Percentiles rank a stretch among this genome's conserved stretches.
These are phyloP conservation scores for Drosophila asahinai DNA, from an alignment of 1,140 invertebrate genomes.

Conservation along the genomic window DNA sequence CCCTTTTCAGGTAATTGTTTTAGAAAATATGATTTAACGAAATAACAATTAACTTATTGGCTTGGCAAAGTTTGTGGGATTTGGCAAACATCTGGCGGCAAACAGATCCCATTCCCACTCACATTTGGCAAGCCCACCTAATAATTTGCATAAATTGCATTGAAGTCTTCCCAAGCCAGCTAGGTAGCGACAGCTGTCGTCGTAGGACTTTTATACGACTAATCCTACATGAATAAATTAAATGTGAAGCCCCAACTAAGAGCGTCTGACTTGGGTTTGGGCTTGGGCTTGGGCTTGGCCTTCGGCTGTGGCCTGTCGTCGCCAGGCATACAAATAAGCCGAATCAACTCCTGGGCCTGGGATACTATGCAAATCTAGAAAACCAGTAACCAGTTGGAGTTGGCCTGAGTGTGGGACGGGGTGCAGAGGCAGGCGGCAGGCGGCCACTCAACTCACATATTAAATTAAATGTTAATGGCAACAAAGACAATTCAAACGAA, in stretches of 20 bases:
- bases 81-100: slow-evolving; percentile 24
- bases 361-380: slow-evolving; percentile 45
- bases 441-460: slow-evolving; percentile 50
- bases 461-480: slow-evolving; percentile 68
- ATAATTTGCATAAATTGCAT: slow-evolving; percentile 47
- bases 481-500: slow-evolving; percentile 71
- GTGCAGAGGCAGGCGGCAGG: slow-evolving; percentile 6
- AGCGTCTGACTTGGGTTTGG: slow-evolving; percentile 23
- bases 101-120: slow-evolving; percentile 4
- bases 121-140: slow-evolving; percentile 32
- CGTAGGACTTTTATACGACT: slow-evolving; percentile 41
- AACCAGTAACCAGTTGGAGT: slow-evolving; percentile 34
- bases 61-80: background rate
- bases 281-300: slow-evolving; percentile 30
- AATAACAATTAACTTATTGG: slow-evolving; percentile 12
- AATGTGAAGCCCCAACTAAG: slow-evolving; percentile 39
- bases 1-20: slow-evolving; percentile 10
- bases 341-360: slow-evolving; percentile 22
- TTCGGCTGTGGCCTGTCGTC: slow-evolving; percentile 35
- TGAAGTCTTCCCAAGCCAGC: slow-evolving; percentile 33
- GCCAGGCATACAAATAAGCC: slow-evolving; percentile 73
- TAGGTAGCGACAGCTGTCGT: slow-evolving; percentile 57
- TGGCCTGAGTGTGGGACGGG: slow-evolving; percentile 5
- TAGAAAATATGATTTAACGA: slow-evolving; percentile 2
- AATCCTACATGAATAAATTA: slow-evolving; percentile 72